Evolutionary conservation across 2,113 vertebrate species (phyloP).

Genomic region (Ctenodactylus gundi): DNA sequence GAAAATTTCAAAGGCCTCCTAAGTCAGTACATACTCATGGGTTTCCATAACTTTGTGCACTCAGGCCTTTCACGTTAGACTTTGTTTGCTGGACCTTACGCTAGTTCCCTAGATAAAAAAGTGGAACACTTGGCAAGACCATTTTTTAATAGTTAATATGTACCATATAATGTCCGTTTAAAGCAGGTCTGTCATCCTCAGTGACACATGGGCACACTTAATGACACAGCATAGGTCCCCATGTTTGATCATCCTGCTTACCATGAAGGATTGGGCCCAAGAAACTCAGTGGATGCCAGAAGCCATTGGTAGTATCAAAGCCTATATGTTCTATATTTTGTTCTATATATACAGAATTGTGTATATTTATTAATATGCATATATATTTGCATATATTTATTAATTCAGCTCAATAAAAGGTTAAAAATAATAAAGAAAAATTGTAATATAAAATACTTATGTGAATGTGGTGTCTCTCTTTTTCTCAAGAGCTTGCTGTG

Average conservation of each 20-base stretch:
- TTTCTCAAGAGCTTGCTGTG: not conserved
- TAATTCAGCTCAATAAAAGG: not conserved
- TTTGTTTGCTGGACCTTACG: not conserved
- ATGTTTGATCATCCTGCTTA: not conserved
- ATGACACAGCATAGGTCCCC: not conserved
- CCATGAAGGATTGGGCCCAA: not conserved
- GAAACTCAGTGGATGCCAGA: not conserved
- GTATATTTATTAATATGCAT: too few species aligned
- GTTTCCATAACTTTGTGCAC: not conserved
- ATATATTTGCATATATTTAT: too few species aligned
- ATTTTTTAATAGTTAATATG: not conserved
- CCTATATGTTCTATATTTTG: not conserved
- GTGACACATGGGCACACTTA: too few species aligned
- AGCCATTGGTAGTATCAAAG: not conserved
- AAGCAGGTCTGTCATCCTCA: too few species aligned
- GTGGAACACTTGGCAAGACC: fast-evolving
- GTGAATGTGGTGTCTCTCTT: not conserved
- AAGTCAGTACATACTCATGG: not conserved
- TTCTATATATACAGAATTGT: not conserved
- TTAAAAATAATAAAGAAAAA: not conserved
- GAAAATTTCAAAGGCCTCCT: not conserved
- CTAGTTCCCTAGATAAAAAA: not conserved
- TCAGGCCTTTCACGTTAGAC: not conserved
- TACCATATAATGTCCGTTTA: not conserved
- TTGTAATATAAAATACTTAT: not conserved